Evolutionary conservation across 2,797 vertebrate species (phyloP).

Genomic region (Hydrophis major): DNA sequence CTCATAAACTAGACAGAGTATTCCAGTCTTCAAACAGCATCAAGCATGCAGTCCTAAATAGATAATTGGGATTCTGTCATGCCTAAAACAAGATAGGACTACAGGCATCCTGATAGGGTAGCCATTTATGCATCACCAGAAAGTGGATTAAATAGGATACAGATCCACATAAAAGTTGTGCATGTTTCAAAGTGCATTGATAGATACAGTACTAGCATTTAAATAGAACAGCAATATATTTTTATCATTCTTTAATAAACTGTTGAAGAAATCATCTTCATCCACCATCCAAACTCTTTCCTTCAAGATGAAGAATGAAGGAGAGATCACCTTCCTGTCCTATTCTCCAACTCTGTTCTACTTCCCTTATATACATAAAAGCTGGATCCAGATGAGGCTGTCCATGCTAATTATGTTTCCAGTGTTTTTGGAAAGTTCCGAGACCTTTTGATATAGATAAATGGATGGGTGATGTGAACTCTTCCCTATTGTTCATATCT

Average conservation of each 20-base stretch:
- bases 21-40: neutral
- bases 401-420: neutral
- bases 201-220: neutral
- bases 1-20: neutral
- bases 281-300: neutral
- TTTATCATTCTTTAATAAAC: neutral
- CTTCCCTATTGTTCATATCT: neutral
- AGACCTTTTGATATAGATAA: neutral
- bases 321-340: neutral
- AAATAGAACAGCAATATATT: neutral
- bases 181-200: neutral
- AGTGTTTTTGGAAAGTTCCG: neutral
- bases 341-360: neutral
- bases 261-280: neutral
- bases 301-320: neutral
- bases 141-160: neutral
- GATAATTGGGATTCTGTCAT: neutral
- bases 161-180: neutral
- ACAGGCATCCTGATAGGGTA: neutral
- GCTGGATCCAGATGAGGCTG: neutral
- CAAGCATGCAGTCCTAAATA: neutral
- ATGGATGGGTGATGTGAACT: neutral
- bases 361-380: neutral
- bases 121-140: neutral
- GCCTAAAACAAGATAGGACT: neutral